Base-by-base conservation (phyloP, 2,797 vertebrate genomes). In the Balearica regulorum region DNA sequence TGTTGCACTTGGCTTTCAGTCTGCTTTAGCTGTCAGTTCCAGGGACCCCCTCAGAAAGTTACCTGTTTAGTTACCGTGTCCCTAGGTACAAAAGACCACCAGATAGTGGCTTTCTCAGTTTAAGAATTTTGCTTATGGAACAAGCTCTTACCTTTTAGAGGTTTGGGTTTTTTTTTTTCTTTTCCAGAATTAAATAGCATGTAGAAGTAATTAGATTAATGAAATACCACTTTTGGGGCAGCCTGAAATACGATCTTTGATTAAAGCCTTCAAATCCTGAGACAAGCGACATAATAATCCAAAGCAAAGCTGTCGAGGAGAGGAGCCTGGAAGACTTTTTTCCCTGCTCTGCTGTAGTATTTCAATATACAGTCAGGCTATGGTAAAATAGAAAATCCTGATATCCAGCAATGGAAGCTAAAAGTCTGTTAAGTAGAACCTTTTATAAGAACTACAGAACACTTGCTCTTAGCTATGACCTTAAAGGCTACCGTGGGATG, bases 101-200 rank as follows among this genome's bases (percentile, higher is more conserved):
- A 8, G 41, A 6, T 26, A 29, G 6, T 68, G n/a, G 6, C 44
- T 0, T 54, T 79, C 75, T 60, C 54, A 26, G 21, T 4, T 43
- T 13, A 66, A 79, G 29, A 35, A 15, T 28, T 84, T 49, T 76
- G 43, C 28, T 70, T 35, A 2, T 41, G 61, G 71, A 71, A 35
- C 57, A 87, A 60, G 43, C 13, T 46, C 83, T 33, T 26, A 18
- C 22, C 18, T 87, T 66, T 73, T 26, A n/a, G 49, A 53, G 9
- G 5, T 24, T 0, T 15, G 5, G n/a, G n/a, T n/a, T n/a, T n/a
- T 20, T 0, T 4, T 21, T 18, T 65, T 60, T 55, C 37, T 43
- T 54, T 8, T 7, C 16, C 39, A 18, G 29, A 77, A 29, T 60
- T 64, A 48, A 86, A 14, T 20, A 49, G 15, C 26, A 22, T 0